Conservation (phyloP, 2,888 invertebrate species). For the Eucera pruinosa region DNA sequence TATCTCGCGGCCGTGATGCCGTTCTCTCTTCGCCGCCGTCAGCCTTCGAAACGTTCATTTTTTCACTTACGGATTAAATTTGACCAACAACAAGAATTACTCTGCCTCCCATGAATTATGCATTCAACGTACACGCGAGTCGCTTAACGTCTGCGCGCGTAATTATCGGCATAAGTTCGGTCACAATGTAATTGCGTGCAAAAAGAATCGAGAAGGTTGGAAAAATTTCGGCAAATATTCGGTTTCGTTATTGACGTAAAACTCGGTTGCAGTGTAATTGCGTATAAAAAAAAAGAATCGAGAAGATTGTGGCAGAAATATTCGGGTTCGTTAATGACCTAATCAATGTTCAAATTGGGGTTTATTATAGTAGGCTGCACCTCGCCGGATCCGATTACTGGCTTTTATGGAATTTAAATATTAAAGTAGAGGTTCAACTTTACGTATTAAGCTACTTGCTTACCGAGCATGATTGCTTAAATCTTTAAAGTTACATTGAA, state of each 20-base stretch:
- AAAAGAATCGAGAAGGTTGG: neutral
- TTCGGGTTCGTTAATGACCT: too few species aligned
- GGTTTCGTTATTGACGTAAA: too few species aligned
- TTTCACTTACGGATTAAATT: constrained; percentile 2
- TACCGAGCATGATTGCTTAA: too few species aligned
- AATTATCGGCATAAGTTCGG: neutral
- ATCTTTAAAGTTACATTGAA: too few species aligned
- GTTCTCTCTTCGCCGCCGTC: neutral
- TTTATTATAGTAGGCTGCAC: neutral
- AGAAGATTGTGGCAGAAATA: too few species aligned
- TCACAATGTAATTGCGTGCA: neutral
- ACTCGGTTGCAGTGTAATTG: too few species aligned
- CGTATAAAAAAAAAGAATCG: too few species aligned
- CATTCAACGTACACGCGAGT: constrained; percentile 13
- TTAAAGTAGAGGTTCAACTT: neutral
- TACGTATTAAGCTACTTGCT: neutral
- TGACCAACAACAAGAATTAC: constrained; percentile 13
- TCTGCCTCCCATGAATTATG: constrained; percentile 1
- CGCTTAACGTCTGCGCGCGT: neutral
- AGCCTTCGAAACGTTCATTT: constrained; percentile 3
- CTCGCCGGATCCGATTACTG: neutral
- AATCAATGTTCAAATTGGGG: neutral
- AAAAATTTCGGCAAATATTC: too few species aligned
- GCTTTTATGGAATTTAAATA: neutral
- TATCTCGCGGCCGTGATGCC: neutral